phyloP scores from a whole-genome alignment of 30 jellyfish, hydroid and myxozoan genomes.

The Rhopilema esculentum region DNA sequence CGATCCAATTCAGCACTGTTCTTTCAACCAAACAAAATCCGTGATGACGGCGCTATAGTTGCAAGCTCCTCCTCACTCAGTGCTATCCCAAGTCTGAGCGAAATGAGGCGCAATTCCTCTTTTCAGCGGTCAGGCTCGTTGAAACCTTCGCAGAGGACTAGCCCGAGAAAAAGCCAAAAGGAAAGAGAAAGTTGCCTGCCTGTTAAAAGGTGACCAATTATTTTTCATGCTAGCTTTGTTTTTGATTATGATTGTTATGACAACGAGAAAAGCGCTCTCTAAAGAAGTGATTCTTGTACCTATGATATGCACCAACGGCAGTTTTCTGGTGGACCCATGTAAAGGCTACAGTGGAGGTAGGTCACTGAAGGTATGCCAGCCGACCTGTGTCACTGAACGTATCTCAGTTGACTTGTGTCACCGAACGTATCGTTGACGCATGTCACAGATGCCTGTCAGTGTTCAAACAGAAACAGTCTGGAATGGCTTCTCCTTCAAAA shows the following conservation, averaged over 20 bases:
- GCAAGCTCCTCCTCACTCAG: slow-evolving; percentile 78
- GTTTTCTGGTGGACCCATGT: too few relatives aligned
- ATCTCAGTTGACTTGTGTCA: too few relatives aligned
- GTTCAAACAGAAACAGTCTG: too few relatives aligned
- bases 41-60: slow-evolving; percentile 72
- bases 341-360: too few relatives aligned
- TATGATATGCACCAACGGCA: too few relatives aligned
- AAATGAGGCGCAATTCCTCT: slow-evolving; percentile 34
- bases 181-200: slow-evolving; percentile 4
- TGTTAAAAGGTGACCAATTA: slow-evolving; percentile 40
- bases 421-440: too few relatives aligned
- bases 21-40: slow-evolving; percentile 65
- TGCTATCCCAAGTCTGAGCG: slow-evolving; percentile 70
- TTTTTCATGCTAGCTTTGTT: neutral
- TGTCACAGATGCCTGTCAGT: too few relatives aligned
- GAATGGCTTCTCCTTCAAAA: too few relatives aligned
- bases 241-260: neutral
- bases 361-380: too few relatives aligned
- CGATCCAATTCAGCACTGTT: slow-evolving; percentile 89
- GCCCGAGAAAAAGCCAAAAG: neutral
- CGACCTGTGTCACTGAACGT: too few relatives aligned
- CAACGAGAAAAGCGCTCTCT: neutral
- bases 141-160: slow-evolving; percentile 59
- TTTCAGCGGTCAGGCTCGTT: slow-evolving; percentile 79
- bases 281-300: neutral